phyloP scores from a whole-genome alignment of 2,888 invertebrate genomes.

The Halictus quadricinctus region DNA sequence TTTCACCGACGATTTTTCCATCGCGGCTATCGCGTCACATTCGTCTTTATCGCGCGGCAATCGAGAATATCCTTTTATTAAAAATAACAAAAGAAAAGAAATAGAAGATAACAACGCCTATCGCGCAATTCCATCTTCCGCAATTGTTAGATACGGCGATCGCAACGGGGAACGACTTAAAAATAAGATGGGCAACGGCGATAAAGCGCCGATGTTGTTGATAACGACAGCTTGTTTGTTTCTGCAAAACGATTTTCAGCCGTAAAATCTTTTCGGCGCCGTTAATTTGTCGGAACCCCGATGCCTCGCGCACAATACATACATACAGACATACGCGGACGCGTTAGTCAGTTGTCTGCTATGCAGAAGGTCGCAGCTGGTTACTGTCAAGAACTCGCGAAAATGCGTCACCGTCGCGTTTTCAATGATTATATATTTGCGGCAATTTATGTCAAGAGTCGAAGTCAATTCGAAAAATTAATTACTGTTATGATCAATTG shows the following conservation, averaged over 20 bases:
- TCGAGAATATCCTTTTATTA: not conserved
- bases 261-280: not conserved
- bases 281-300: not conserved
- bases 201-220: slow-evolving; percentile 14
- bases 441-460: too few relatives aligned
- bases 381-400: not conserved
- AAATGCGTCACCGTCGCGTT: not conserved
- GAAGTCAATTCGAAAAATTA: too few relatives aligned
- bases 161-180: slow-evolving; percentile 7
- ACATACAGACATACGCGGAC: too few relatives aligned
- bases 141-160: not conserved
- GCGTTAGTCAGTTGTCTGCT: not conserved
- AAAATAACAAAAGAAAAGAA: not conserved
- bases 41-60: not conserved
- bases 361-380: not conserved
- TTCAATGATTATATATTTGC: too few relatives aligned
- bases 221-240: slow-evolving; percentile 12
- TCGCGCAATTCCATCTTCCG: not conserved
- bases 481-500: too few relatives aligned
- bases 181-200: slow-evolving; percentile 14
- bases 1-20: not conserved
- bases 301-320: not conserved
- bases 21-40: not conserved
- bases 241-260: not conserved
- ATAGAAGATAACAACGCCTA: not conserved